Evolutionary conservation across 2,888 invertebrate species (phyloP), one percentile per base, ranked within the genome.

Genomic region (Harpagoxenus sublaevis): DNA sequence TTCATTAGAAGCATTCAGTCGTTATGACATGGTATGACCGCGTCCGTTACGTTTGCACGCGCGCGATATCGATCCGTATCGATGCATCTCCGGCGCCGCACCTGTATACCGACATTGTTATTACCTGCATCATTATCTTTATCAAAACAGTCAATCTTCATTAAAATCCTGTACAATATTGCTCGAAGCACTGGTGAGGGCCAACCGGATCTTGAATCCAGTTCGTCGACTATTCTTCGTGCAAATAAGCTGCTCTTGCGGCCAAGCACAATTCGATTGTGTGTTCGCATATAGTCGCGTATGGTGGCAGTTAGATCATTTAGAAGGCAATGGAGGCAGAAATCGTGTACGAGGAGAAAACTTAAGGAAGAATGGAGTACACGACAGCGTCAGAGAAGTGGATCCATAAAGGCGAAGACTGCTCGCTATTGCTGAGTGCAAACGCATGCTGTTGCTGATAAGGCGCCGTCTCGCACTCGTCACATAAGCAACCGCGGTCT

Each of bases 391-490:
- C 57, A 57, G 79, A 70, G 75, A 89, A 65, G 63, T 71, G 82
- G 81, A 75, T 84, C 53, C 73, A 62, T 63, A 82, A 84, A 84
- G 68, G 63, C 83, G 84, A 81, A 68, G 63, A 68, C 81, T 62
- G 70, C 63, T 60, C 68, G 75, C 62, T 82, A 79, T 86, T 88
- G 88, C 88, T 92, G 93, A 93, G 93, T 93, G 93, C 93, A 93
- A 93, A 93, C 88, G 89, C 93, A 93, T 93, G 93, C 93, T 92
- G 84, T 84, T 71, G 84, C 84, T 84, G 93, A 93, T 93, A 93
- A 93, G 91, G 66, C 84, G 82, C 83, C 88, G 83, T 88, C 84
- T 70, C 78, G 88, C 89, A 87, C 85, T 88, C 88, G 87, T 89
- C 89, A 86, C 79, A 89, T 83, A 81, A 86, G 78, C 89, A 87